phyloP scores from a whole-genome alignment of 2,797 vertebrate genomes.

The Oceanodroma leucorhoa region DNA sequence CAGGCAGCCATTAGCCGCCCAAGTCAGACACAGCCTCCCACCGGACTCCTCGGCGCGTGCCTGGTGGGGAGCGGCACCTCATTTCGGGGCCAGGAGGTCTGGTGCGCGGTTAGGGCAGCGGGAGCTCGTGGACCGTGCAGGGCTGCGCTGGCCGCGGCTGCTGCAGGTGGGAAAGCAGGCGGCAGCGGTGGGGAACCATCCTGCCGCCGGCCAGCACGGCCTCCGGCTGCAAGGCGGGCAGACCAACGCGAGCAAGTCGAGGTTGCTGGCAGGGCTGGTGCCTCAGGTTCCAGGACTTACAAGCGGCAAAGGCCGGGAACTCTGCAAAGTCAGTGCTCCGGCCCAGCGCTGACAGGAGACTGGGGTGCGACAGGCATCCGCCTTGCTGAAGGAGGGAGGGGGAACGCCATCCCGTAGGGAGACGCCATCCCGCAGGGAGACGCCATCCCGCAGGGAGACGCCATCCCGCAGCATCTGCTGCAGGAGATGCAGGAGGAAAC shows the following conservation, averaged over 20 bases:
- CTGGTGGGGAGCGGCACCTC: not conserved
- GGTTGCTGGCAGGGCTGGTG: not conserved
- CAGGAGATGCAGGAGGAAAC: too few relatives aligned
- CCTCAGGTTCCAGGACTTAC: too few relatives aligned
- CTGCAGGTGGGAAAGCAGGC: not conserved
- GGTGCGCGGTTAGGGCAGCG: not conserved
- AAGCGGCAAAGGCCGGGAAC: not conserved
- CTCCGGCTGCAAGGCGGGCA: not conserved
- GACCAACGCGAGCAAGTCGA: not conserved
- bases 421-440: fast-evolving
- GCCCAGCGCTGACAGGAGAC: not conserved
- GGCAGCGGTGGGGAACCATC: not conserved
- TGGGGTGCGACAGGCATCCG: not conserved
- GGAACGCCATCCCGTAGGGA: not conserved
- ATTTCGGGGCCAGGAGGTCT: not conserved
- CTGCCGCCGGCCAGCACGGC: not conserved
- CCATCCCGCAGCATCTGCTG: not conserved
- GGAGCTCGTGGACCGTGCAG: not conserved
- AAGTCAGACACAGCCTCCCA: not conserved
- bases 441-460: too few relatives aligned
- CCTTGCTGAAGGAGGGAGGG: not conserved
- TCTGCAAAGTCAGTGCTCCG: not conserved
- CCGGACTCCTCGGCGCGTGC: not conserved
- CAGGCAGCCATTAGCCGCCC: not conserved
- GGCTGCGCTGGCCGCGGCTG: not conserved